Base-by-base conservation (phyloP, 2,888 invertebrate species). In the Macrosiphum euphorbiae region DNA sequence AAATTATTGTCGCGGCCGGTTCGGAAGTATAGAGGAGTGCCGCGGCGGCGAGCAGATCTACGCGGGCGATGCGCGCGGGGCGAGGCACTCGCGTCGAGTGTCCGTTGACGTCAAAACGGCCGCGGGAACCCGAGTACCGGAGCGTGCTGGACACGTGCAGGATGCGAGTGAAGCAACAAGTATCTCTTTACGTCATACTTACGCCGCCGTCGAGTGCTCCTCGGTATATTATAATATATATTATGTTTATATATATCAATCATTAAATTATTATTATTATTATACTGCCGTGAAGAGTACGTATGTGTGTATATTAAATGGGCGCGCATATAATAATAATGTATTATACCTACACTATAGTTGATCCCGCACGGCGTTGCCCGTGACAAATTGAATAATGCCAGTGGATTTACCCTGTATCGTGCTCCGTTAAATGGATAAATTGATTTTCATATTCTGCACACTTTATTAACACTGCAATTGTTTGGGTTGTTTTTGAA, bases 111-210 rank as follows among this genome's bases (percentile, higher is more conserved):
- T 93, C 93, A 93, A 93, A 89, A 89, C 89, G 58, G 41, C 84
- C 88, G 89, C 88, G 84, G 88, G 47, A 92, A 58, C 89, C 89
- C 84, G 84, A 85, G 92, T 86, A 26, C 78, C 58, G 50, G 35
- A 85, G 90, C 93, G 93, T 93, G 93, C 85, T 90, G 93, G 93
- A 89, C 93, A 93, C 93, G 93, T 93, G 93, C 85, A 85, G 58
- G 47, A 55, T 35, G 84, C 58, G 44, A 47, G 92, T 67, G 87
- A 92, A 87, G 92, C 92, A 93, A 90, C 85, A 93, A 88, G 89
- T 92, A 50, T 47, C 58, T 28, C 50, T 85, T 35, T 93, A 85
- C 93, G 93, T 93, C 93, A 93, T 55, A 84, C 88, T 78, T 78
- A 26, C 78, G 13, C 44, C 78, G 24, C 44, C 88, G 92, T 50